Conservation (phyloP, 2,797 vertebrate genomes). For the Arnoldichthys spilopterus region DNA sequence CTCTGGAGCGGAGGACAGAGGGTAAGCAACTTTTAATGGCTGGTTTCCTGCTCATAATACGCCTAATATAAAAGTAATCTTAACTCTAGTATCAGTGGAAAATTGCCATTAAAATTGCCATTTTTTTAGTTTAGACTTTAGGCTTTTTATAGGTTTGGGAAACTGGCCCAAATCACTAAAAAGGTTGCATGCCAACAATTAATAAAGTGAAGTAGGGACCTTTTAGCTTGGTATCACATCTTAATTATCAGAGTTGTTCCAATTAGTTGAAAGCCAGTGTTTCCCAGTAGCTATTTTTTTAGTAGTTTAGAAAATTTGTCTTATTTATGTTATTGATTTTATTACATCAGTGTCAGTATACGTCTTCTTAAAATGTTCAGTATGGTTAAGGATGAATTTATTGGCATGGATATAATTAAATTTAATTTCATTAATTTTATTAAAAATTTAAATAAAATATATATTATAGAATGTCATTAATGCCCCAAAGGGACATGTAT, state of each 20-base stretch:
- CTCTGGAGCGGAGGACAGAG: conserved; percentile 85
- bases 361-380: background rate
- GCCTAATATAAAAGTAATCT: too few species aligned
- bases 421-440: background rate
- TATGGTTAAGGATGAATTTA: background rate
- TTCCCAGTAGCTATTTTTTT: too few species aligned
- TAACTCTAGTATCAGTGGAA: too few species aligned
- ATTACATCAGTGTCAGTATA: background rate
- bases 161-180: background rate
- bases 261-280: background rate
- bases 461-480: background rate
- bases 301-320: background rate
- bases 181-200: background rate
- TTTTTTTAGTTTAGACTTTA: too few species aligned
- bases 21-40: conserved; percentile 72
- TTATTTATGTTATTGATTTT: background rate
- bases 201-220: background rate
- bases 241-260: background rate
- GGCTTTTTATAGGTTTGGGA: too few species aligned
- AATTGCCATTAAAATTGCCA: too few species aligned
- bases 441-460: background rate
- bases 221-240: background rate
- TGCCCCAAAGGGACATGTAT: background rate
- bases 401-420: background rate
- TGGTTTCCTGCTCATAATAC: too few species aligned